Evolutionary conservation across 2,797 vertebrate species (phyloP).

Genomic region (Urocyon cinereoargenteus): DNA sequence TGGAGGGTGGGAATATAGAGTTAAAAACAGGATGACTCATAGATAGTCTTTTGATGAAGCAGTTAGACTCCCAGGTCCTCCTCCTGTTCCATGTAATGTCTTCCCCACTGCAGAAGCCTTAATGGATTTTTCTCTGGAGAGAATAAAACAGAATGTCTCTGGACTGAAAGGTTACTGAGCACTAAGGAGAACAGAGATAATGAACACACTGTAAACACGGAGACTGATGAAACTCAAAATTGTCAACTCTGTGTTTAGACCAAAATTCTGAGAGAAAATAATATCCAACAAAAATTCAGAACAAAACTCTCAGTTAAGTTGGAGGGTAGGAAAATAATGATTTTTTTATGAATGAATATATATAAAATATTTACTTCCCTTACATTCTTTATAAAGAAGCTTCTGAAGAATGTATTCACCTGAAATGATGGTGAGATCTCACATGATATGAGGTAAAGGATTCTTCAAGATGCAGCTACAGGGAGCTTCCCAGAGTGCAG

Average conservation of each 20-base stretch:
- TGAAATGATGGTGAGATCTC: not conserved
- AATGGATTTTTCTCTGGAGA: not conserved
- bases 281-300: not conserved
- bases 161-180: not conserved
- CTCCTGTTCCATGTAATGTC: not conserved
- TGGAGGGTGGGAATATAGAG: not conserved
- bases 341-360: not conserved
- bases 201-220: not conserved
- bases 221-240: not conserved
- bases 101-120: not conserved
- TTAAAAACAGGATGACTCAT: not conserved
- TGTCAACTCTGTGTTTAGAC: not conserved
- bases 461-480: not conserved
- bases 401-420: not conserved
- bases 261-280: not conserved
- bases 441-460: not conserved
- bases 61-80: not conserved
- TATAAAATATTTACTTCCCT: not conserved
- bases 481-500: not conserved
- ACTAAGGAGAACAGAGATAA: not conserved
- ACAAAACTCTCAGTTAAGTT: not conserved
- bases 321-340: not conserved
- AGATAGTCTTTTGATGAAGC: not conserved
- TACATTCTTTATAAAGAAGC: not conserved
- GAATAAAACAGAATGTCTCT: not conserved